Percentiles rank a stretch among this genome's conserved stretches.
Conservation (phyloP, 2,113 vertebrate genomes). For the Toxostoma redivivum region DNA sequence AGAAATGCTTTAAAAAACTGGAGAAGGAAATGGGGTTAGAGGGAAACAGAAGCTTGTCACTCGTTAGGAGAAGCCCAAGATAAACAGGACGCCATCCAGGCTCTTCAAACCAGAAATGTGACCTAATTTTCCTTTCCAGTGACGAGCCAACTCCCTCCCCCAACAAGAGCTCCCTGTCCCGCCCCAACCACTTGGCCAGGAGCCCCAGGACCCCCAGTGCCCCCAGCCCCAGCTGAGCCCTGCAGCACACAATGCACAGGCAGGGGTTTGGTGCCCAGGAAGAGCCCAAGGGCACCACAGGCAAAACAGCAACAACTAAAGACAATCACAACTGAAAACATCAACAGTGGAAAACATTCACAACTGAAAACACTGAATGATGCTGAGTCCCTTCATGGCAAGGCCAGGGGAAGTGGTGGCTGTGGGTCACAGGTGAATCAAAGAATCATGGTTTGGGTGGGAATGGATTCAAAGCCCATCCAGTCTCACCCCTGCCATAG, state of each 20-base stretch:
- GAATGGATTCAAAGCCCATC: not conserved
- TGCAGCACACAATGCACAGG: not conserved
- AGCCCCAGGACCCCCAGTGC: accelerated
- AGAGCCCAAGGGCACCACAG: accelerated
- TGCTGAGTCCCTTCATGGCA: not conserved
- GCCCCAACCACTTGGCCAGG: accelerated
- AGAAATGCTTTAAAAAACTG: not conserved
- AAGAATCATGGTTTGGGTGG: not conserved
- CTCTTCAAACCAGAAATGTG: not conserved
- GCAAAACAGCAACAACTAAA: not conserved
- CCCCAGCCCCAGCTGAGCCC: not conserved
- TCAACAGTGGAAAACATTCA: not conserved
- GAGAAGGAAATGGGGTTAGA: not conserved
- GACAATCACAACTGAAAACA: not conserved
- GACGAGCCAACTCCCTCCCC: not conserved
- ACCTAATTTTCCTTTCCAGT: not conserved
- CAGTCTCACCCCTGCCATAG: accelerated
- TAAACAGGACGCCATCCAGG: not conserved
- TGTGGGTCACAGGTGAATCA: not conserved
- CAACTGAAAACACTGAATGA: not conserved
- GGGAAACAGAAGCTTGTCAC: not conserved
- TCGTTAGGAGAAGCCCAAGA: not conserved
- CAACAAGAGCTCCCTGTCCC: not conserved
- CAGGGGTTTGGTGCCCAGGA: accelerated
- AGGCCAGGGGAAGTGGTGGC: not conserved